These are phyloP conservation scores for Drosophila truncata DNA, from an alignment of 1,140 invertebrate species.

Conservation along the genomic window DNA sequence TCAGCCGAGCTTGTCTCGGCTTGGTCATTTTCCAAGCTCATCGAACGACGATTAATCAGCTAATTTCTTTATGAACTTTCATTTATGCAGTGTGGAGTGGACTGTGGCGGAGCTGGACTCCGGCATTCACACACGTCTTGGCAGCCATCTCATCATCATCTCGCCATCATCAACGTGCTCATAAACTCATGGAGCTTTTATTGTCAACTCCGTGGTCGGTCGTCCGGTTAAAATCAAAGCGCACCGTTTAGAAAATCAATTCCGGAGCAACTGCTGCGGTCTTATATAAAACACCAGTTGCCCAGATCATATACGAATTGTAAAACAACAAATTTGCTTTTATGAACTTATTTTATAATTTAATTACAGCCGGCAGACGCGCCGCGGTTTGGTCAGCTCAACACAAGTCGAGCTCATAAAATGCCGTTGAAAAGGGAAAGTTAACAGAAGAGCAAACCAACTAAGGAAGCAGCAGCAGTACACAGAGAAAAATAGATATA, in stretches of 20 bases:
- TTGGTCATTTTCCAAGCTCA: conserved; percentile 82
- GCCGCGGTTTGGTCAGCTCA: conserved; percentile 41
- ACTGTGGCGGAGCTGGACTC: conserved; percentile 24
- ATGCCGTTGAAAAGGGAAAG: conserved; percentile 82
- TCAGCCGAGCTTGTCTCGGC: conserved; percentile 36
- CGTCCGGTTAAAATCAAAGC: conserved; percentile 65
- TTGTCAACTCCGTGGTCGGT: conserved; percentile 34
- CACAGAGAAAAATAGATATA: neutral
- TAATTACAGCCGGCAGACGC: conserved; percentile 69
- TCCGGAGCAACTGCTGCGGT: conserved; percentile 34
- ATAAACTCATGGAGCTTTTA: conserved; percentile 48
- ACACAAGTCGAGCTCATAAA: conserved; percentile 69
- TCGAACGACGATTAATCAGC: conserved; percentile 82
- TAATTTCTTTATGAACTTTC: conserved; percentile 84
- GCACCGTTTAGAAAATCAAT: conserved; percentile 77
- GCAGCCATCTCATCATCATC: conserved; percentile 61
- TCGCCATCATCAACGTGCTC: conserved; percentile 38
- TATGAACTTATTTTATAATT: conserved; percentile 84
- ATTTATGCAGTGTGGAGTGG: conserved; percentile 72
- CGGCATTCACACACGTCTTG: conserved; percentile 75
- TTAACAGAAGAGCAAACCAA: conserved; percentile 50
- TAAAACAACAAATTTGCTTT: conserved; percentile 76
- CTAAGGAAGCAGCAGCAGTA: conserved; percentile 17
- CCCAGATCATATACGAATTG: conserved; percentile 60
- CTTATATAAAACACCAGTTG: conserved; percentile 66